phyloP scores from a whole-genome alignment of 2,797 vertebrate species.

The Cuniculus paca region DNA sequence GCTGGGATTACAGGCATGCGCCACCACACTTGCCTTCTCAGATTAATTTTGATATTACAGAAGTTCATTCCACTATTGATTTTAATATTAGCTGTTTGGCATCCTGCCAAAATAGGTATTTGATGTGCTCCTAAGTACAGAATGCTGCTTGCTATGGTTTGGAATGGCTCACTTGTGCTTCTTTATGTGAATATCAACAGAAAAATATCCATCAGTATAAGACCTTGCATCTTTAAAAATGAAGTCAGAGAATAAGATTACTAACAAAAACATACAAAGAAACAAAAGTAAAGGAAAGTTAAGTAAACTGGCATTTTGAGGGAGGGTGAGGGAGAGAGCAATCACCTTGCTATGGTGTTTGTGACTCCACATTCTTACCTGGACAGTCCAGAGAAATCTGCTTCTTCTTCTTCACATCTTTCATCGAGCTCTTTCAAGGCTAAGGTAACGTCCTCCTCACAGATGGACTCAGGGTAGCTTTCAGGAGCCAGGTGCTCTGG shows the following conservation, averaged over 20 bases:
- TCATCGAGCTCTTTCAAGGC: constrained; percentile 98
- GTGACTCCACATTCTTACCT: constrained; percentile 89
- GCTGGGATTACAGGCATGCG: neutral
- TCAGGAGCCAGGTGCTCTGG: constrained; percentile 91
- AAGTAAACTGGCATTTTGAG: no score
- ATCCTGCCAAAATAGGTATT: neutral
- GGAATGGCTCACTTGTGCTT: neutral
- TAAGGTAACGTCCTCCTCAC: constrained; percentile 97
- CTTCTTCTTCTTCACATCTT: constrained; percentile 98
- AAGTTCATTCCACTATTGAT: neutral
- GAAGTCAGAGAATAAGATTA: neutral
- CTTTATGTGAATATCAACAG: neutral
- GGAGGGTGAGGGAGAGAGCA: accelerated
- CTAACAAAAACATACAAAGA: neutral
- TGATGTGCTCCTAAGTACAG: neutral
- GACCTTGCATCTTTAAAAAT: constrained; percentile 30
- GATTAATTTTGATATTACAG: neutral
- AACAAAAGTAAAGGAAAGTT: neutral
- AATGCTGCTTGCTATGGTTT: neutral
- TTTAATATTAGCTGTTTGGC: neutral
- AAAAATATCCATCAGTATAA: neutral
- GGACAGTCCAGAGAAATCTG: constrained; percentile 96
- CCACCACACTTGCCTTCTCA: neutral
- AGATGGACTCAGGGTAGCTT: constrained; percentile 94
- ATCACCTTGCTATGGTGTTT: accelerated